phyloP scores from a whole-genome alignment of 2,113 vertebrate species.

The Aplodontia rufa region DNA sequence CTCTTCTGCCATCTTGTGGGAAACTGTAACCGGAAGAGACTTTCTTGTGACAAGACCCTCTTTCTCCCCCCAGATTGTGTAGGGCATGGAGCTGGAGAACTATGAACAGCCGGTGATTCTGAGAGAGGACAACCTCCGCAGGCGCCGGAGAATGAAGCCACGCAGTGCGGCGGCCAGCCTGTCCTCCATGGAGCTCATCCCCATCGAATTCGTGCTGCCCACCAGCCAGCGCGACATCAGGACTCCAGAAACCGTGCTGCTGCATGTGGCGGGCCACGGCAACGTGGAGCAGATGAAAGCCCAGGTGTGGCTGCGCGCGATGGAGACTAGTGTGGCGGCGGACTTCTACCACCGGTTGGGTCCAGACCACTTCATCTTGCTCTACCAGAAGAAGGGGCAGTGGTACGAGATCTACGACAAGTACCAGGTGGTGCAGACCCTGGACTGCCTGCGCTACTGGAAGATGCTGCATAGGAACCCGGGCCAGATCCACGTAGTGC shows the following conservation, averaged over 20 bases:
- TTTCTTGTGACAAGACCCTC: slow-evolving; percentile 19
- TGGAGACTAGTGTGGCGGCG: slow-evolving; percentile 88
- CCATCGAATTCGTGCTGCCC: slow-evolving; percentile 94
- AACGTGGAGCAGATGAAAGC: slow-evolving; percentile 97
- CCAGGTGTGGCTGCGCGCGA: slow-evolving; percentile 94
- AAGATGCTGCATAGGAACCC: slow-evolving; percentile 91
- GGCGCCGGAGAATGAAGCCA: slow-evolving; percentile 94
- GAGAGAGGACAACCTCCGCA: slow-evolving; percentile 89
- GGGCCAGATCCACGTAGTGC: slow-evolving; percentile 93
- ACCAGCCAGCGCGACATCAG: slow-evolving; percentile 87
- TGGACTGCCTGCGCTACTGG: slow-evolving; percentile 98
- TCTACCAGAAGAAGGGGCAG: slow-evolving; percentile 97
- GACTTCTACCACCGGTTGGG: slow-evolving; percentile 93
- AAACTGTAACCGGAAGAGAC: neutral
- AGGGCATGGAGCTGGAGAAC: slow-evolving; percentile 91
- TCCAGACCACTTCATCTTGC: slow-evolving; percentile 94
- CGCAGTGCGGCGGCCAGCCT: slow-evolving; percentile 75
- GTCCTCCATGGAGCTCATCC: slow-evolving; percentile 90
- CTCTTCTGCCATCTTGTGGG: neutral
- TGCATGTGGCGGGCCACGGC: slow-evolving; percentile 94
- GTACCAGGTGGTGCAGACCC: slow-evolving; percentile 96
- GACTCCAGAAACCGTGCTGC: slow-evolving; percentile 84
- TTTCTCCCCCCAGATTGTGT: slow-evolving; percentile 72
- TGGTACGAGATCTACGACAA: slow-evolving; percentile 99
- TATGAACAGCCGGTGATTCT: slow-evolving; percentile 88